A percentile compares a stretch with the other conserved stretches of the same genome.
phyloP scores from a whole-genome alignment of 2,888 invertebrate genomes.

The Pycnomerus fuliginosus region DNA sequence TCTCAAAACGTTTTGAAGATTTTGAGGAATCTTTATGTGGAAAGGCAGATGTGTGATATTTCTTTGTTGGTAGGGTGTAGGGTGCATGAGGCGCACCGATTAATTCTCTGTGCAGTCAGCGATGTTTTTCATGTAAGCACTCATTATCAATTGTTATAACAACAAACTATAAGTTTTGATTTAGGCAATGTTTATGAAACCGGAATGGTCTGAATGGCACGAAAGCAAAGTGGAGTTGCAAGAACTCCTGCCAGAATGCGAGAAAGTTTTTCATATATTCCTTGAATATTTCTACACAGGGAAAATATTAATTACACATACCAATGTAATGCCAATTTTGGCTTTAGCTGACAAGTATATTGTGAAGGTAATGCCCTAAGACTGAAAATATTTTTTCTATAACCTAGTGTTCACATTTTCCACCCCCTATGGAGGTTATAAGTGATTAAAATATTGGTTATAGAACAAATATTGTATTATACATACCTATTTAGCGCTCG shows the following conservation, averaged over 20 bases:
- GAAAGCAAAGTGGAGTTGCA: slow-evolving; percentile 80
- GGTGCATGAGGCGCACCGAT: slow-evolving; percentile 83
- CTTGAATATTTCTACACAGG: slow-evolving; percentile 88
- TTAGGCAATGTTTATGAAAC: slow-evolving; percentile 93
- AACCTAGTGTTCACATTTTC: too few species aligned
- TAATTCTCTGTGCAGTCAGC: slow-evolving; percentile 90
- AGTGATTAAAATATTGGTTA: too few species aligned
- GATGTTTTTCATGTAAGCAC: slow-evolving; percentile 85
- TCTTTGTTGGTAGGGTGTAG: slow-evolving; percentile 78
- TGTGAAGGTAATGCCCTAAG: slow-evolving; percentile 80
- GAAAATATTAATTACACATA: slow-evolving; percentile 79
- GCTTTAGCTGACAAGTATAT: slow-evolving; percentile 94
- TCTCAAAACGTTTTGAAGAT: slow-evolving; percentile 78
- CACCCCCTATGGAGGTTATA: too few species aligned
- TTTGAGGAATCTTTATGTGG: slow-evolving; percentile 80
- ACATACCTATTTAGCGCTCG: too few species aligned
- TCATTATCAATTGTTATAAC: slow-evolving; percentile 2
- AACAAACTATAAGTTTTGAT: slow-evolving; percentile 25
- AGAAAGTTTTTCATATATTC: slow-evolving; percentile 83
- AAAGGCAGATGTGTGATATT: slow-evolving; percentile 87
- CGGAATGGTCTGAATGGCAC: slow-evolving; percentile 89
- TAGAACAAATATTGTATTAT: too few species aligned
- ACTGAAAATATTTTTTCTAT: too few species aligned
- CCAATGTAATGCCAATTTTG: slow-evolving; percentile 82
- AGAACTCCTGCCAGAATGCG: slow-evolving; percentile 78